These are phyloP conservation scores for Cerastis rubricosa DNA, from an alignment of 2,888 invertebrate genomes.

Conservation along the genomic window DNA sequence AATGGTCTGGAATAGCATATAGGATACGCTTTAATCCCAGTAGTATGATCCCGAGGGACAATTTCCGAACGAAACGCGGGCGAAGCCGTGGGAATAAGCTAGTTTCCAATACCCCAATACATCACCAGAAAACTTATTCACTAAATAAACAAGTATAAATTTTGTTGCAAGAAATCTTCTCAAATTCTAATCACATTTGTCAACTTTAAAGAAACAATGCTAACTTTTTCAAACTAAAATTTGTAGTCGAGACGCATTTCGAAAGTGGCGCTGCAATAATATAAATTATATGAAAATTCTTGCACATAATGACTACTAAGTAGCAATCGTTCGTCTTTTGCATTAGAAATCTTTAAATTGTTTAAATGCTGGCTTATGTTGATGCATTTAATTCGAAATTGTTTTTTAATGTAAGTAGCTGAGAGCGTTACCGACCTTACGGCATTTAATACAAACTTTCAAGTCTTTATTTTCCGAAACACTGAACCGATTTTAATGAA, in stretches of 20 bases:
- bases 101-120: too few species aligned
- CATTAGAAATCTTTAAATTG: constrained; percentile 24
- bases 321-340: constrained; percentile 26
- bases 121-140: not conserved
- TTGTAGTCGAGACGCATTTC: constrained; percentile 19
- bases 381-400: constrained; percentile 3
- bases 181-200: constrained; percentile 11
- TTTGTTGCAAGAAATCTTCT: not conserved
- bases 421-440: too few species aligned
- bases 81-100: too few species aligned
- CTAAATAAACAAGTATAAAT: not conserved
- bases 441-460: too few species aligned
- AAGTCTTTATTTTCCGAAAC: too few species aligned
- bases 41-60: too few species aligned
- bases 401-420: constrained; percentile 2
- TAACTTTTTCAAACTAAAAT: constrained; percentile 15
- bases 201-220: not conserved
- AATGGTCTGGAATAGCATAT: too few species aligned
- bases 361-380: constrained; percentile 2
- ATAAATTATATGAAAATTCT: constrained; percentile 45
- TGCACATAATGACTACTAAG: constrained; percentile 2
- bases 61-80: too few species aligned
- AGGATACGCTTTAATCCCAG: too few species aligned
- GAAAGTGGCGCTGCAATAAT: constrained; percentile 37
- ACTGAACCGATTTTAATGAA: too few species aligned